Evolutionary conservation across 2,113 vertebrate species (phyloP), one percentile per base, ranked within the genome.

Genomic region (Lepus timidus): DNA sequence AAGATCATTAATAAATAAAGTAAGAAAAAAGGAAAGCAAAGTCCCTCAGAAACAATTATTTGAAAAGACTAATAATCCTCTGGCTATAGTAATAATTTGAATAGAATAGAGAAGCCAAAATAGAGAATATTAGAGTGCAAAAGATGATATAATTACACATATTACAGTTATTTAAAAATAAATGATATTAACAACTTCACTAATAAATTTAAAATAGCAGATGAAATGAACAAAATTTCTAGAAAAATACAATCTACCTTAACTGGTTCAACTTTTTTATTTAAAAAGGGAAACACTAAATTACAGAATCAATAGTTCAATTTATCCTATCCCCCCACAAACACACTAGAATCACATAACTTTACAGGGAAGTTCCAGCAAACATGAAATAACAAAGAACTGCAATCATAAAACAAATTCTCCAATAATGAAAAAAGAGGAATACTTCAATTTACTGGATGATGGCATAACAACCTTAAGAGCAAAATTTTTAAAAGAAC

Each of bases 141-240:
- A 16, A 79, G 9, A 67, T 64, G 4, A 75, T 9, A 58, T 65
- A 90, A 79, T 27, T 83, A 79, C 33, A 87, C 44, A 44, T 55
- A 74, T 4, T 36, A 65, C 2, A 82, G 20, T 74, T n/a, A 95
- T 67, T 91, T 27, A 82, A 83, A 90, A 88, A 55, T 85, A 71
- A 62, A 81, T 68, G 6, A 64, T 76, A 85, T 82, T 12, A 81
- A 81, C 82, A 88, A 93, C 70, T 80, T 67, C 71, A 23, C 52
- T 58, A 95, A 81, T 88, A 81, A 89, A 96, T 75, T 85, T 23
- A 62, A 95, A 91, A 84, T 68, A 79, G 33, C 29, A 76, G 14
- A 71, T 73, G 9, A 92, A 76, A 89, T 85, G 17, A 36, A 22
- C 51, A 83, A 81, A 25, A 49, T 4, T 49, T 91, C 58, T 52